These are phyloP conservation scores for Drosophila azteca DNA, from an alignment of 1,140 invertebrate species.

Conservation along the genomic window DNA sequence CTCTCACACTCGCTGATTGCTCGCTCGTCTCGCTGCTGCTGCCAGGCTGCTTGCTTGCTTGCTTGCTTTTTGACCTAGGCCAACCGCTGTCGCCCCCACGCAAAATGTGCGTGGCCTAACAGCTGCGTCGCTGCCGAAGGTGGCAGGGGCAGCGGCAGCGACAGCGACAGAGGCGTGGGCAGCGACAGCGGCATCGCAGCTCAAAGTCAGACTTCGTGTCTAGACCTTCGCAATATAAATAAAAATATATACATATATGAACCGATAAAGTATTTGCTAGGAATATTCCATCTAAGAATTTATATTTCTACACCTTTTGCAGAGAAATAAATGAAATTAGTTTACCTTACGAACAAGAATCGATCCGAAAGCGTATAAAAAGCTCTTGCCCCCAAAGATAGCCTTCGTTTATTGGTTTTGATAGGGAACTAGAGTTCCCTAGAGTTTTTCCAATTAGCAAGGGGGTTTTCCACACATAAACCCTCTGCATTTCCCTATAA, in stretches of 20 bases:
- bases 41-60: conserved; percentile 13
- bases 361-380: too few species aligned
- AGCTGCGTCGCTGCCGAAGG: conserved; percentile 23
- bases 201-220: conserved; percentile 50
- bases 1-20: conserved; percentile 26
- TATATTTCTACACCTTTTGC: too few species aligned
- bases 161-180: conserved; percentile 10
- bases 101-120: conserved; percentile 43
- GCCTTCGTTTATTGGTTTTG: too few species aligned
- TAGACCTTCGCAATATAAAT: conserved; percentile 67
- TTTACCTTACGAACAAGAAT: too few species aligned
- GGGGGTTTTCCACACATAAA: too few species aligned
- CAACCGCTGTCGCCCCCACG: conserved; percentile 53
- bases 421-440: too few species aligned
- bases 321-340: too few species aligned
- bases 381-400: too few species aligned
- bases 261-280: background rate
- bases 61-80: conserved; percentile 73
- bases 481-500: too few species aligned
- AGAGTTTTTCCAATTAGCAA: too few species aligned
- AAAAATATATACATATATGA: background rate
- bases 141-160: conserved; percentile 16
- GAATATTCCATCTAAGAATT: too few species aligned
- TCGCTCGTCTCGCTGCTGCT: conserved; percentile 1
- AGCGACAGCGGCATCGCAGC: conserved; percentile 23